Conservation (phyloP, 2,797 vertebrate species). For the Sebastolobus altivelis region DNA sequence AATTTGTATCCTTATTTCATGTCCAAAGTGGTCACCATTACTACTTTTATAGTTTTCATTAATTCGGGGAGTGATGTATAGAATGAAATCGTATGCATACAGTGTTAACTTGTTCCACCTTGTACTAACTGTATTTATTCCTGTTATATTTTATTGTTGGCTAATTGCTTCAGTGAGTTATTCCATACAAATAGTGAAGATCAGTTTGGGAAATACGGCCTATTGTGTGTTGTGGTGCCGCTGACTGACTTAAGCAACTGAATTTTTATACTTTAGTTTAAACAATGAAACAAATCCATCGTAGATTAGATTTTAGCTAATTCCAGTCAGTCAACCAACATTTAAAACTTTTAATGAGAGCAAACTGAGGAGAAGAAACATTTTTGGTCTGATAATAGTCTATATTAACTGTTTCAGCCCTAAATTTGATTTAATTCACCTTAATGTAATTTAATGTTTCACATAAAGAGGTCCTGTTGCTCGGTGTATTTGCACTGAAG, state of each 20-base stretch:
- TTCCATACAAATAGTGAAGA: not conserved
- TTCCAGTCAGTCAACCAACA: not conserved
- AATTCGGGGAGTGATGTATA: not conserved
- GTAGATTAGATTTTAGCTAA: too few relatives aligned
- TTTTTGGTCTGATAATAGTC: not conserved
- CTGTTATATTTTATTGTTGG: not conserved
- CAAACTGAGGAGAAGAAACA: not conserved
- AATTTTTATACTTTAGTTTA: not conserved
- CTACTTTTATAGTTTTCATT: not conserved
- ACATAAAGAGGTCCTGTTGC: too few relatives aligned
- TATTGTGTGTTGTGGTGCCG: not conserved
- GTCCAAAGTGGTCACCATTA: not conserved
- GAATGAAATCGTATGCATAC: not conserved
- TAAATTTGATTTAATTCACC: not conserved
- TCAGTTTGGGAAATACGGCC: not conserved
- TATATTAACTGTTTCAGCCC: not conserved
- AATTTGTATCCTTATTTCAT: not conserved
- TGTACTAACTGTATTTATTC: accelerated
- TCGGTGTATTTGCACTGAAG: not conserved
- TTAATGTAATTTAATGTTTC: not conserved
- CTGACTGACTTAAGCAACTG: not conserved
- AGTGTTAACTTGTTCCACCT: not conserved
- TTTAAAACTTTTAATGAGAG: not conserved
- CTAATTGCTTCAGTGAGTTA: not conserved
- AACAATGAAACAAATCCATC: not conserved